Percentiles rank a stretch among this genome's conserved stretches.
Conservation (phyloP, 2,888 invertebrate genomes). For the Catocala nupta region DNA sequence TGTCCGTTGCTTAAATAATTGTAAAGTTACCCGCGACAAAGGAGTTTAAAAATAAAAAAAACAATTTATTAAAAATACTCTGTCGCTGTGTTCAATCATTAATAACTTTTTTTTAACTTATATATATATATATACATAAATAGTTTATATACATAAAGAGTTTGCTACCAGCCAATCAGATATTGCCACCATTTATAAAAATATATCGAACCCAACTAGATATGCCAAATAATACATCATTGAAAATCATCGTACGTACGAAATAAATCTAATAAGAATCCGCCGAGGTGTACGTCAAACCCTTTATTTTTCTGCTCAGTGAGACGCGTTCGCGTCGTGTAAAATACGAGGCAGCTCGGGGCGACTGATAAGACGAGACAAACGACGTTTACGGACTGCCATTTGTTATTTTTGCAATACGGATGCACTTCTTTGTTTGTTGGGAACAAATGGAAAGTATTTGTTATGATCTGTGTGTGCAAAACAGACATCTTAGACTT, state of each 20-base stretch:
- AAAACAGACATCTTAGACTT: neutral
- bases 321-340: constrained; percentile 6
- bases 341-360: constrained; percentile 10
- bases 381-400: constrained; percentile 36
- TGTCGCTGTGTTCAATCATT: no score
- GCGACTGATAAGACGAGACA: constrained; percentile 43
- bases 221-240: neutral
- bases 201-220: no score
- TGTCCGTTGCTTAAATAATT: no score
- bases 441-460: constrained; percentile 32
- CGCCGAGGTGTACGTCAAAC: constrained; percentile 16
- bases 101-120: no score
- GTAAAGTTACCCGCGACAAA: no score
- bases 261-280: constrained; percentile 31
- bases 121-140: no score
- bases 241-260: constrained; percentile 18
- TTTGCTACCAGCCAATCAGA: no score
- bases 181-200: no score
- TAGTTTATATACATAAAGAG: no score
- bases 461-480: constrained; percentile 26
- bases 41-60: no score
- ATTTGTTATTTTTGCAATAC: constrained; percentile 56
- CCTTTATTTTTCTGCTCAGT: constrained; percentile 25
- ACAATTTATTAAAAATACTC: no score
- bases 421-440: constrained; percentile 48